phyloP scores from a whole-genome alignment of 92 coral and sea anemone genomes.

The Virgularia gustaviana region DNA sequence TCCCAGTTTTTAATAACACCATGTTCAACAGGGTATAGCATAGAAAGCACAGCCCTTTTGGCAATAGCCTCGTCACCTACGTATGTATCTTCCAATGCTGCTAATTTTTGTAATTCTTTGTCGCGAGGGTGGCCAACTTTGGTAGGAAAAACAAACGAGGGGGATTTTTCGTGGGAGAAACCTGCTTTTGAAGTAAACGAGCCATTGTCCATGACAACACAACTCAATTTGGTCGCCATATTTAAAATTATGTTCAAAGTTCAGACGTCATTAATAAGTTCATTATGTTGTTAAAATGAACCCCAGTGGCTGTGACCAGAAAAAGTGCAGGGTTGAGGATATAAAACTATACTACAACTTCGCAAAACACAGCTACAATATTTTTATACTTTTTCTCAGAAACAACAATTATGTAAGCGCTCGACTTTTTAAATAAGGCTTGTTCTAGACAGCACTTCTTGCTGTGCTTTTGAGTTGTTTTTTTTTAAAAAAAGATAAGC shows the following conservation, averaged over 20 bases:
- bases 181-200: neutral
- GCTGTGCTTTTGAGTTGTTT: no score
- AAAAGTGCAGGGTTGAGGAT: no score
- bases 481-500: no score
- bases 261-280: no score
- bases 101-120: slow-evolving; percentile 51
- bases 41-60: neutral
- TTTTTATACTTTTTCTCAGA: no score
- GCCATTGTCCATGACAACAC: slow-evolving; percentile 2
- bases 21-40: slow-evolving; percentile 7
- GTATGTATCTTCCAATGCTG: slow-evolving; percentile 39
- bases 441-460: no score
- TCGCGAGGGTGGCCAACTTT: slow-evolving; percentile 19
- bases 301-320: no score
- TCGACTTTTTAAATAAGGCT: no score
- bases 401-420: no score
- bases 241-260: neutral
- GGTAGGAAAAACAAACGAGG: neutral
- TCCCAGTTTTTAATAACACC: slow-evolving; percentile 20
- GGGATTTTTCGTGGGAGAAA: neutral
- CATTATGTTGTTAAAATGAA: no score
- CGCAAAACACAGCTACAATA: no score
- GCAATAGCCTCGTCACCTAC: neutral
- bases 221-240: neutral
- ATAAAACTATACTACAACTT: no score